A percentile compares a stretch with the other conserved stretches of the same genome.
Conservation (phyloP, 1,140 invertebrate species). For the Hyles euphorbiae region DNA sequence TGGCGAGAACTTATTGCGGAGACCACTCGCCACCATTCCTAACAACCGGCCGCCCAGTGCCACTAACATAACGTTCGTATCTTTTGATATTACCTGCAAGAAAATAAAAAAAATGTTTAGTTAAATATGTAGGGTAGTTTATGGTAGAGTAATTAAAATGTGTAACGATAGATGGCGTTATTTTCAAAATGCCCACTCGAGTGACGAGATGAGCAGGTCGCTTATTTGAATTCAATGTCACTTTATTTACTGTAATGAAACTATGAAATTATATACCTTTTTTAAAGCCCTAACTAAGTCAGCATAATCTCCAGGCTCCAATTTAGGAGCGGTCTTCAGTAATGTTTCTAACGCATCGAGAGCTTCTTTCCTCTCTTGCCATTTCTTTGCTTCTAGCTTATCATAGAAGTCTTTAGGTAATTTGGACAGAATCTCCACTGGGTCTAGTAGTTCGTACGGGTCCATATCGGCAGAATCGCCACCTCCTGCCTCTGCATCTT, state of each 20-base stretch:
- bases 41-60: constrained; percentile 91
- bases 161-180: too few relatives aligned
- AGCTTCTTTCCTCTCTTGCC: constrained; percentile 96
- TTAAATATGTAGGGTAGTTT: neutral
- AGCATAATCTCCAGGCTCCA: constrained; percentile 95
- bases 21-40: constrained; percentile 86
- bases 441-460: constrained; percentile 92
- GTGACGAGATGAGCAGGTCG: too few relatives aligned
- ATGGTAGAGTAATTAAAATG: neutral
- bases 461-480: constrained; percentile 85
- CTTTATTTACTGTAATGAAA: neutral
- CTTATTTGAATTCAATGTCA: neutral
- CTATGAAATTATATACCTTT: constrained; percentile 80
- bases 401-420: constrained; percentile 97
- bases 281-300: constrained; percentile 91
- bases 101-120: neutral
- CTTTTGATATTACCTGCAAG: constrained; percentile 88
- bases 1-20: constrained; percentile 91
- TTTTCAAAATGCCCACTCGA: too few relatives aligned
- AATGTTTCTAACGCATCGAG: constrained; percentile 88
- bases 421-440: constrained; percentile 94
- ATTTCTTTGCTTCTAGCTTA: constrained; percentile 97
- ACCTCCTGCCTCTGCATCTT: constrained; percentile 77
- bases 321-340: constrained; percentile 86
- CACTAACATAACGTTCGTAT: constrained; percentile 96